Percentiles rank a stretch among this genome's conserved stretches.
These are phyloP conservation scores for Loris lydekkerianus DNA, from an alignment of 2,797 vertebrate genomes.

Conservation along the genomic window DNA sequence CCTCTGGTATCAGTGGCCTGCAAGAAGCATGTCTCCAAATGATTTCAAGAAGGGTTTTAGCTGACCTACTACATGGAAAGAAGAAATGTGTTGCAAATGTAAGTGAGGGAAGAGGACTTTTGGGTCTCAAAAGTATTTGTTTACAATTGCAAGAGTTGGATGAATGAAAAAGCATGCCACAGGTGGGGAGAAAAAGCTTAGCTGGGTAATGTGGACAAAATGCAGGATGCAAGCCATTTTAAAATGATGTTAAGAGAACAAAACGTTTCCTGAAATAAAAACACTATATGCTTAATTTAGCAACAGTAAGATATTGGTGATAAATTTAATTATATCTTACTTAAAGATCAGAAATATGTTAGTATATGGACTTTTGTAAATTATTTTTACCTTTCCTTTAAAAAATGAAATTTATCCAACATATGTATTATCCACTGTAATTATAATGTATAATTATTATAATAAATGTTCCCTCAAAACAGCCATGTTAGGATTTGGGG, in stretches of 20 bases:
- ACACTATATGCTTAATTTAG: neutral
- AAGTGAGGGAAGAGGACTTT: neutral
- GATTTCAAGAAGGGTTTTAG: neutral
- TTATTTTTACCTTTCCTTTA: slow-evolving; percentile 42
- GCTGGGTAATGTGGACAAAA: neutral
- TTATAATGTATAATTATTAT: slow-evolving; percentile 33
- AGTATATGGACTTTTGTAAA: neutral
- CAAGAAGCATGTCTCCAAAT: neutral
- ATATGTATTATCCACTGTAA: neutral
- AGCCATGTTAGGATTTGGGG: neutral
- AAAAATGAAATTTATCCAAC: slow-evolving; percentile 31
- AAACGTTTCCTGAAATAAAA: slow-evolving; percentile 46
- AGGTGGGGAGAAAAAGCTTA: neutral
- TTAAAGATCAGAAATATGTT: slow-evolving; percentile 24
- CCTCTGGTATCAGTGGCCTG: neutral
- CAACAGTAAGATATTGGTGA: neutral
- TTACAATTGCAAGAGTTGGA: neutral
- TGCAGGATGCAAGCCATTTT: neutral
- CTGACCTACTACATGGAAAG: neutral
- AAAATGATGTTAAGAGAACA: neutral
- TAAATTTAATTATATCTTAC: slow-evolving; percentile 13
- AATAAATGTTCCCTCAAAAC: slow-evolving; percentile 45
- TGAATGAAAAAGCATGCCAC: neutral
- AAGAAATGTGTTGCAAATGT: neutral
- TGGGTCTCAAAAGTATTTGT: neutral